A percentile compares a stretch with the other conserved stretches of the same genome.
Evolutionary conservation across 2,113 vertebrate species (phyloP).

Genomic region (Seriola rivoliana): DNA sequence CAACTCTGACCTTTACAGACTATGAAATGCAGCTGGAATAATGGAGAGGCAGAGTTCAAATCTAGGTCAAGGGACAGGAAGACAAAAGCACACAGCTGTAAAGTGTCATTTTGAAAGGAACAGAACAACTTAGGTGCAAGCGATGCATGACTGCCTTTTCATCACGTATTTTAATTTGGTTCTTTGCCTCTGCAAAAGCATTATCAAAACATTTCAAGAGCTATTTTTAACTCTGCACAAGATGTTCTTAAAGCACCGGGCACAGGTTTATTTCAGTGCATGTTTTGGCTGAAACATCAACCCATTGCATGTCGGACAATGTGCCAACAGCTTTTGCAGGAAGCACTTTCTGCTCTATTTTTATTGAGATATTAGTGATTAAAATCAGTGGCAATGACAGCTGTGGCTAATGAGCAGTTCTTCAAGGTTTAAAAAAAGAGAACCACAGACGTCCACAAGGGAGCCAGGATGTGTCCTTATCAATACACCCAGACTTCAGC

Average conservation of each 20-base stretch:
- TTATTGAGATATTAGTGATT: too few species aligned
- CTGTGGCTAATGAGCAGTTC: neutral
- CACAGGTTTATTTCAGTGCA: neutral
- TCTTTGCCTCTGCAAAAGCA: neutral
- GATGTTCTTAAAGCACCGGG: neutral
- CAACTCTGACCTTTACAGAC: neutral
- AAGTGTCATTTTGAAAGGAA: slow-evolving; percentile 18
- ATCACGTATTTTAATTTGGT: neutral
- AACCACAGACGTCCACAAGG: neutral
- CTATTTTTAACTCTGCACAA: slow-evolving; percentile 15
- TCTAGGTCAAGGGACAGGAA: neutral
- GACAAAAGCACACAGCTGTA: slow-evolving; percentile 7
- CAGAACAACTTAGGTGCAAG: neutral
- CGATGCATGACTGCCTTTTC: neutral
- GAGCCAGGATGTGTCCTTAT: neutral
- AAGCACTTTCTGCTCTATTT: neutral
- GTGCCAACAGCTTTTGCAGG: neutral
- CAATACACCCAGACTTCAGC: too few species aligned
- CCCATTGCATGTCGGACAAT: neutral
- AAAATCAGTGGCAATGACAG: too few species aligned
- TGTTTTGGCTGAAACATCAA: neutral
- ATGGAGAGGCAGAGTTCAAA: neutral
- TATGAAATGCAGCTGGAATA: neutral
- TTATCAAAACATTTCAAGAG: neutral
- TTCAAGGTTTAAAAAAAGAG: neutral